Evolutionary conservation across 2,797 vertebrate genomes (phyloP), one percentile per base, ranked within the genome.

Genomic region (Stomatorhinus walkeri): DNA sequence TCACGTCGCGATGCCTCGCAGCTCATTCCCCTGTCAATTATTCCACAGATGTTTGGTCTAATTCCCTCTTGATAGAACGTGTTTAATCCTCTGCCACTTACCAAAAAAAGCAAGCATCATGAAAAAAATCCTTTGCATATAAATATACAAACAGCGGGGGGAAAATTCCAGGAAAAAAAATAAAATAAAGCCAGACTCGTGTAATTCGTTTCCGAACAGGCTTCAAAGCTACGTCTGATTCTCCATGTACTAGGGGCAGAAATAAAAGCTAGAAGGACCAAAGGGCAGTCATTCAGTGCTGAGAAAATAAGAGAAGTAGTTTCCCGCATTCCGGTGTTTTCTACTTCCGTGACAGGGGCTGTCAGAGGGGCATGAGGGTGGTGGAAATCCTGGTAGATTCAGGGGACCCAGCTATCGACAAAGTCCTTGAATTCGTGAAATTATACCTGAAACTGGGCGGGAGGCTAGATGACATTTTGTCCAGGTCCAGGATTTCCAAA

Each of bases 21-120:
- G 79, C 85, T 94, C 92, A 94, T 95, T 95, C 94, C 91, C 92
- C 93, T 90, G 92, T 92, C 93, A 93, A 93, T 94, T 94, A 94
- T 94, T 93, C 92, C 92, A 92, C 94, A 95, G 93, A 95, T 95
- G 94, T 95, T 94, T 94, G 92, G 94, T 94, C 94, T 93, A 93
- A 96, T 95, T 93, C 93, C 92, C 92, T 91, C 92, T 91, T 93
- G 92, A 93, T 92, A 93, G 91, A 92, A 92, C 92, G 92, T 92
- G 90, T 93, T 92, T 90, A 90, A 92, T 92, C 89, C 91, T 91
- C 90, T 91, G 93, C 92, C 91, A 92, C 91, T 92, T 88, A 90
- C 91, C 88, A 89, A 87, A 92, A 92, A 92, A 92, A 92, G 90
- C 90, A 92, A 92, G 92, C 88, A 89, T 28, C 84, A 14, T 88